These are phyloP conservation scores for Polyergus mexicanus DNA, from an alignment of 1,140 invertebrate species.

Conservation along the genomic window DNA sequence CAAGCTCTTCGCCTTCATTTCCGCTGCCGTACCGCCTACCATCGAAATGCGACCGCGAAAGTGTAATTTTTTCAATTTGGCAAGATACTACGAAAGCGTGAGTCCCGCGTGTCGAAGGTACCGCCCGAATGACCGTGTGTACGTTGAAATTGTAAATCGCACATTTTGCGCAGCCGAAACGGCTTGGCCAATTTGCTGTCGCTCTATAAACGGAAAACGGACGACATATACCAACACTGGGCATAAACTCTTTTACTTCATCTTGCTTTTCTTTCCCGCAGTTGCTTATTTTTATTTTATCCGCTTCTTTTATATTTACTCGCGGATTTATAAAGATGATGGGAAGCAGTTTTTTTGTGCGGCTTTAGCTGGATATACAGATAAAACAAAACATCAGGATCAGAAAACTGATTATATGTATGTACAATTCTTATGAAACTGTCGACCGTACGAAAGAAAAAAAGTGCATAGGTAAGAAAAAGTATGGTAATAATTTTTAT, in stretches of 20 bases:
- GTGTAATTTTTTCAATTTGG: slow-evolving; percentile 61
- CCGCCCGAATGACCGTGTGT: not conserved
- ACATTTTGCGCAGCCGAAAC: slow-evolving; percentile 21
- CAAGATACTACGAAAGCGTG: not conserved
- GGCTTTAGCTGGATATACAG: not conserved
- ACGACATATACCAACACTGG: not conserved
- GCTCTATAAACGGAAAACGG: slow-evolving; percentile 13
- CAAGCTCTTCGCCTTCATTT: slow-evolving; percentile 53
- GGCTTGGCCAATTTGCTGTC: slow-evolving; percentile 41
- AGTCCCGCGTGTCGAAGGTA: not conserved
- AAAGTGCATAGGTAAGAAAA: no score
- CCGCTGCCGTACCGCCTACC: slow-evolving; percentile 14
- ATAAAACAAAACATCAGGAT: slow-evolving; percentile 13
- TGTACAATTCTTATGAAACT: not conserved
- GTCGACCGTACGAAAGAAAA: not conserved
- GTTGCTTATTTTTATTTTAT: slow-evolving; percentile 4
- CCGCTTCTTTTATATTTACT: slow-evolving; percentile 26
- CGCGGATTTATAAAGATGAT: slow-evolving; percentile 8
- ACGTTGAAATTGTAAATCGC: not conserved
- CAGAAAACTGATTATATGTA: not conserved
- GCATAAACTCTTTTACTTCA: slow-evolving; percentile 25
- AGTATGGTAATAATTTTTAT: not conserved
- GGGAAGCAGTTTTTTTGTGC: not conserved
- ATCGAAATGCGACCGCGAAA: slow-evolving; percentile 24
- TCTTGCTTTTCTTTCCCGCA: not conserved